Evolutionary conservation across 2,888 invertebrate species (phyloP), one percentile per base, ranked within the genome.

Genomic region (Drosophila differens): DNA sequence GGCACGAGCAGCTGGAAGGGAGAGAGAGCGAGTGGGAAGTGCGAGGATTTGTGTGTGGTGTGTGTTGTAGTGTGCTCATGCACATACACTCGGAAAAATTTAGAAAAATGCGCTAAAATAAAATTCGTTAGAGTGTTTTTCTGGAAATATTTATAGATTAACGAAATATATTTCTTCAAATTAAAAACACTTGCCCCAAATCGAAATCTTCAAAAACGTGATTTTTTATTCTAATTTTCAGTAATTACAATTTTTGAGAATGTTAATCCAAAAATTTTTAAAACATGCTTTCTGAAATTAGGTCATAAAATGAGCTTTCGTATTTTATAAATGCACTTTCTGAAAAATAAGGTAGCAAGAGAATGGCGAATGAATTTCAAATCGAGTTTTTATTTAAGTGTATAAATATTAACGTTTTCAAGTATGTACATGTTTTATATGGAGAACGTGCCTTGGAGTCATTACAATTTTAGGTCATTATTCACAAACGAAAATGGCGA

Each of bases 391-490:
- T 37, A 3, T 28, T 14, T 2, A 28, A 57, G 57, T 57, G 57
- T 57, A 57, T 12, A 28, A 39, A 28, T 22, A 10, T 54, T 61
- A 30, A 35, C 25, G 53, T 60, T 25, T 64, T 47, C 9, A 47
- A 47, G 44, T 32, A 44, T 59, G 60, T 54, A 69, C 76, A 78
- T 81, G 79, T 65, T 85, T 85, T 90, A 80, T 90, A 85, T 86
- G 75, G 79, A 70, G 87, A 81, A 90, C 91, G 91, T 86, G 89
- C 89, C 89, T 84, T 79, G 76, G 71, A 89, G 91, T 89, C 91
- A 86, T 86, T 86, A 90, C 79, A 81, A 83, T 90, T 86, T 89
- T 84, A 77, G 91, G 91, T 91, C 86, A 89, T 86, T 90, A 89
- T 89, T 86, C 84, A 89, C 89, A 76, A 77, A 76, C 73, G 74